Evolutionary conservation across 2,113 vertebrate genomes (phyloP).

Genomic region (Trematomus loennbergii): DNA sequence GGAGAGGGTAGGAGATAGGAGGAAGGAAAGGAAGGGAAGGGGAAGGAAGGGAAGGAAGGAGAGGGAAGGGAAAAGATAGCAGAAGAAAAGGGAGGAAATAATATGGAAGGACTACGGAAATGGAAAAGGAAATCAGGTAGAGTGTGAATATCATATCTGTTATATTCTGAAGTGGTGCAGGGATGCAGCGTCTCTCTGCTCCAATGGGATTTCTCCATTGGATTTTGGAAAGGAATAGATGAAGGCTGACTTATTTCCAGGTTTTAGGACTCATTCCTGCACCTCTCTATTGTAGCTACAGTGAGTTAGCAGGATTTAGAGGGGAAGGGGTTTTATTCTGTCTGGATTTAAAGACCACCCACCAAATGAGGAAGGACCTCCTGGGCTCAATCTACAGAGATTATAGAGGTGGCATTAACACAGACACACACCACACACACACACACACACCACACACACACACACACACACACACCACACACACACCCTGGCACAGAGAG

Average conservation of each 20-base stretch:
- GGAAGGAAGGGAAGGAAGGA: not conserved
- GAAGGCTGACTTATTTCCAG: too few species aligned
- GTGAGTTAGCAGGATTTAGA: conserved; percentile 20
- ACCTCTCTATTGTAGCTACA: not conserved
- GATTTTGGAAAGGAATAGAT: too few species aligned
- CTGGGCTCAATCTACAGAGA: conserved; percentile 19
- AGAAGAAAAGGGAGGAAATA: not conserved
- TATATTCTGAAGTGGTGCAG: too few species aligned
- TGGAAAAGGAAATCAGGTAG: too few species aligned
- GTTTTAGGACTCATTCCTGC: too few species aligned
- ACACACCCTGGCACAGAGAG: conserved; percentile 44
- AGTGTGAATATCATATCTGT: too few species aligned
- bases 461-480: conserved; percentile 31
- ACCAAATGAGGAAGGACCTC: conserved; percentile 44
- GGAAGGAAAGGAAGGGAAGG: not conserved
- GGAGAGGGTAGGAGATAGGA: conserved; percentile 4
- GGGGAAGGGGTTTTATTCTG: conserved; percentile 7
- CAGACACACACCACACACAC: too few species aligned
- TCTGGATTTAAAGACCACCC: conserved; percentile 59
- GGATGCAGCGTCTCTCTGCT: too few species aligned
- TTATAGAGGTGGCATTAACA: conserved; percentile 50
- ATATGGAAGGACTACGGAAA: too few species aligned
- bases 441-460: conserved; percentile 29
- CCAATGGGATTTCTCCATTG: too few species aligned
- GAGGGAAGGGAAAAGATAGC: not conserved